Evolutionary conservation across 2,113 vertebrate species (phyloP).

Genomic region (Entomyzon cyanotis): DNA sequence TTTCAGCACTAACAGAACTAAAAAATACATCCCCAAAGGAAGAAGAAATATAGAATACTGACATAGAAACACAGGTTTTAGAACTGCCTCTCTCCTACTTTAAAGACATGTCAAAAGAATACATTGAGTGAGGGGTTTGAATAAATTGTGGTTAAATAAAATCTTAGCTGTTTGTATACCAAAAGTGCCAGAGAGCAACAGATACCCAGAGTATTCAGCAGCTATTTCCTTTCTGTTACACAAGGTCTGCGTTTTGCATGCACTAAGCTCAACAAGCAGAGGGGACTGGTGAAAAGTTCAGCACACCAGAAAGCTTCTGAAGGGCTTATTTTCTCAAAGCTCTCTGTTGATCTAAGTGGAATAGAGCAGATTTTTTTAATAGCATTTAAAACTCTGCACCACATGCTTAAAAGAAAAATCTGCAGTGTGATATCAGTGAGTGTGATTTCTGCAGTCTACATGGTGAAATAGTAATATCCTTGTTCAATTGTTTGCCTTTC

Average conservation of each 20-base stretch:
- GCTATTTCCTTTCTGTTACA: background rate
- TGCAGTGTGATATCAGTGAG: background rate
- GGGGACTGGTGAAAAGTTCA: accelerated
- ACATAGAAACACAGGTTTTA: background rate
- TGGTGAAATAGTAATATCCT: background rate
- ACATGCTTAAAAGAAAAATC: background rate
- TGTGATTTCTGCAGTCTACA: background rate
- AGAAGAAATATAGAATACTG: background rate
- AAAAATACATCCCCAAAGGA: background rate
- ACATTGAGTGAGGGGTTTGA: background rate
- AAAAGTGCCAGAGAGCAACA: background rate
- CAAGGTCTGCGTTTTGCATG: background rate
- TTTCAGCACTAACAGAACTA: background rate
- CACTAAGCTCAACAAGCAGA: background rate
- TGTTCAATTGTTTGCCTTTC: background rate
- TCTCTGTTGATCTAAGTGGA: background rate
- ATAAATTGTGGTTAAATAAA: background rate
- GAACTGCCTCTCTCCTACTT: background rate
- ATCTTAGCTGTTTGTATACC: background rate
- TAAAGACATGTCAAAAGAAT: background rate
- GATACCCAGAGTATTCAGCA: background rate
- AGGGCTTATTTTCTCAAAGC: background rate
- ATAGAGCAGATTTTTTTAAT: background rate
- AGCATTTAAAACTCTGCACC: background rate
- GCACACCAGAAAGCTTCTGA: background rate